Evolutionary conservation across 2,888 invertebrate genomes (phyloP), one percentile per base, ranked within the genome.

Genomic region (Harmothoe impar): DNA sequence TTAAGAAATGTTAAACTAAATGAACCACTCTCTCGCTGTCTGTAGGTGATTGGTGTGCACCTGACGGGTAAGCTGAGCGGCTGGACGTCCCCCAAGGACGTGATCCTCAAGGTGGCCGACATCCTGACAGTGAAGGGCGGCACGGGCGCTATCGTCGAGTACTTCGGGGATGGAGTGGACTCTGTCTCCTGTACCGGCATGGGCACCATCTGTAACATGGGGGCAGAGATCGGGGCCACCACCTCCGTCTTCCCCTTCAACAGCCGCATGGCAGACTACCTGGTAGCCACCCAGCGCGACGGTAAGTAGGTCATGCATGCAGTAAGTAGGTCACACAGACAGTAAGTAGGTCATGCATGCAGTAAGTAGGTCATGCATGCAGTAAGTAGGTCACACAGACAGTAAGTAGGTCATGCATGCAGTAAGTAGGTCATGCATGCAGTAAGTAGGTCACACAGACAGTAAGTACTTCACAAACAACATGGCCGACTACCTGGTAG

Each of bases 121-220:
- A 99, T 99, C 95, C 97, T 99, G 85, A 99, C 99, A 0, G 99
- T 99, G 33, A 99, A 99, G 96, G 99, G 99, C 86, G 99, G 99
- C 91, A 99, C 99, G 93, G 99, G 99, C 43, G 99, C 99, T 92
- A 99, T 99, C 95, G 98, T 99, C 91, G 99, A 99, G 96, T 99
- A 99, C 96, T 98, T 97, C 96, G 99, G 99, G 0, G 98, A 98
- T 31, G 99, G 99, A 68, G 98, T 99, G 0, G 98, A 99, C 95
- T 98, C 98, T 93, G 99, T 99, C 95, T 99, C 99, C n/a, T 99
- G 99, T 96, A 99, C 99, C 52, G 97, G 97, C 92, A 99, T 99
- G 99, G 99, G 98, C 7, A 99, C 99, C 85, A 99, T 99, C 95
- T 99, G 99, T 96, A 99, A 99, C 96, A 99, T 99, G 99, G 99